These are phyloP conservation scores for Taurulus bubalis DNA, from an alignment of 2,113 vertebrate species.

Conservation along the genomic window DNA sequence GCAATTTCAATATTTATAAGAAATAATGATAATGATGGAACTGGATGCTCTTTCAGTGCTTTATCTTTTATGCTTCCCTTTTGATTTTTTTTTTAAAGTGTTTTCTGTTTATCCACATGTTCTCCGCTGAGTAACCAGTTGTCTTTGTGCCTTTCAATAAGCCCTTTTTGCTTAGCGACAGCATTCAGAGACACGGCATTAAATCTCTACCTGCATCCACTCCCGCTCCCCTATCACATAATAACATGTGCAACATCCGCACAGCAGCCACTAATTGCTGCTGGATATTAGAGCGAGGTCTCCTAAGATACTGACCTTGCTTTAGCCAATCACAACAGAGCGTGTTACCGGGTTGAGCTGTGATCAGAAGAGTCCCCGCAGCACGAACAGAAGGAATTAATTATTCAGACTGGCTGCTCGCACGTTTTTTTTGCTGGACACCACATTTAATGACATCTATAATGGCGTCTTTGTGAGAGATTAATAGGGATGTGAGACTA, in stretches of 20 bases:
- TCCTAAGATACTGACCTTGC: constrained; percentile 71
- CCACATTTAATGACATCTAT: constrained; percentile 68
- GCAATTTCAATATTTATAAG: background rate
- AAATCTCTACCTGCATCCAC: constrained; percentile 53
- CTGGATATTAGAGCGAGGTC: constrained; percentile 72
- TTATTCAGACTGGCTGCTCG: constrained; percentile 72
- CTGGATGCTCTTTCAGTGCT: background rate
- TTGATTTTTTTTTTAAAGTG: background rate
- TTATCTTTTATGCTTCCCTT: constrained; percentile 3
- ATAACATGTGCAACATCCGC: constrained; percentile 48
- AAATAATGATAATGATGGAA: background rate
- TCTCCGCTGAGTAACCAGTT: constrained; percentile 9
- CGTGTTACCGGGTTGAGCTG: constrained; percentile 55
- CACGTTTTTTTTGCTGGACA: constrained; percentile 55
- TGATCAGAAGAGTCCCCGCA: constrained; percentile 61
- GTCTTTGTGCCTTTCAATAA: constrained; percentile 40
- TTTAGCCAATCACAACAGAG: constrained; percentile 73
- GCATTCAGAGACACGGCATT: constrained; percentile 39
- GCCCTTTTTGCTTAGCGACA: constrained; percentile 26
- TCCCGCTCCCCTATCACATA: constrained; percentile 52
- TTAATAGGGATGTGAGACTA: constrained; percentile 64
- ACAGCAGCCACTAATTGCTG: constrained; percentile 67
- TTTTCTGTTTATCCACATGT: background rate
- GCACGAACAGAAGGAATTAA: constrained; percentile 63
- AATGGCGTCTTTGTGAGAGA: constrained; percentile 66